Evolutionary conservation across 2,113 vertebrate genomes (phyloP).

Genomic region (Trogon melanurus): DNA sequence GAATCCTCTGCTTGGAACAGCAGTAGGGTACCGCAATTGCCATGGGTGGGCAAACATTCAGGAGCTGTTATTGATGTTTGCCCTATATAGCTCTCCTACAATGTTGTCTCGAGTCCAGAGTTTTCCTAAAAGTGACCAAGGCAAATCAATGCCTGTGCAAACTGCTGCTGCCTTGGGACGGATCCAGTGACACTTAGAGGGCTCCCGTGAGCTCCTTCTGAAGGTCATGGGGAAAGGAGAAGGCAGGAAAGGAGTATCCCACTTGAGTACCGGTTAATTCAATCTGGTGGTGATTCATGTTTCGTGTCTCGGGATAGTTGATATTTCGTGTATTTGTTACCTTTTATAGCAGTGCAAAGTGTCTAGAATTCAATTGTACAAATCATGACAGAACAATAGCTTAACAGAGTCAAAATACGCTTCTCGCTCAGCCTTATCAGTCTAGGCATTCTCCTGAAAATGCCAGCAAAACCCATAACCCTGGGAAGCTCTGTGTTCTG

Average conservation of each 20-base stretch:
- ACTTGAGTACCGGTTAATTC: not conserved
- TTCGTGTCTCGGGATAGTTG: not conserved
- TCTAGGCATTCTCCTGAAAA: not conserved
- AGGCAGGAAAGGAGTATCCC: conserved; percentile 59
- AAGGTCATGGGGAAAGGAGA: not conserved
- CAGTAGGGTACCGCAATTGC: not conserved
- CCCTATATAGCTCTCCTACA: not conserved
- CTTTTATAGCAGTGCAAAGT: conserved; percentile 34
- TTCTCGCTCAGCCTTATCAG: not conserved
- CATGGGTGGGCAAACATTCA: not conserved
- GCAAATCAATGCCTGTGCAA: conserved; percentile 12
- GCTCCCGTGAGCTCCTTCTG: not conserved
- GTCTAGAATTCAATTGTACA: not conserved
- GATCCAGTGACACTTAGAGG: not conserved
- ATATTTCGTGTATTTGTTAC: conserved; percentile 6
- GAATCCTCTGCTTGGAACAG: not conserved
- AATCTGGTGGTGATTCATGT: conserved; percentile 30
- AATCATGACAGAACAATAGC: not conserved
- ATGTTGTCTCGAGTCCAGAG: not conserved
- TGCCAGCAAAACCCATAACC: not conserved
- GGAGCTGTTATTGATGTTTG: not conserved
- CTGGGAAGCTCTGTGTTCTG: not conserved
- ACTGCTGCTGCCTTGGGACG: conserved; percentile 3
- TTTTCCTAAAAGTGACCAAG: conserved; percentile 34
- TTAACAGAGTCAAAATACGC: not conserved